Evolutionary conservation across 2,797 vertebrate species (phyloP).

Genomic region (Semotilus atromaculatus): DNA sequence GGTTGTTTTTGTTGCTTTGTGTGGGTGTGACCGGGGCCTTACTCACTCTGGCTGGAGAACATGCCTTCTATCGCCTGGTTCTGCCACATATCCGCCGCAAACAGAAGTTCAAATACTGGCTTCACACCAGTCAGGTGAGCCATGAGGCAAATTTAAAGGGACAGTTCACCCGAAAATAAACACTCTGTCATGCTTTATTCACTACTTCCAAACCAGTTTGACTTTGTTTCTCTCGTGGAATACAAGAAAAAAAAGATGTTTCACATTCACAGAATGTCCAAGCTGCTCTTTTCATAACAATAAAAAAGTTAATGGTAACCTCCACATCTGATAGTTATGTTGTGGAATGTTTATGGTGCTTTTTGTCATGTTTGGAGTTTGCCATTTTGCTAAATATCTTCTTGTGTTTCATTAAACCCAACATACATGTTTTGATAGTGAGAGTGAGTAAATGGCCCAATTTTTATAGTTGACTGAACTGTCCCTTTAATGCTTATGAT

Average conservation of each 20-base stretch:
- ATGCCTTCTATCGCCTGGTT: conserved; percentile 83
- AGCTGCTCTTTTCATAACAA: neutral
- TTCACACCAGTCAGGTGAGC: conserved; percentile 91
- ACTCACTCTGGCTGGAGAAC: conserved; percentile 86
- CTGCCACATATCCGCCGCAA: conserved; percentile 85
- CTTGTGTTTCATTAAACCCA: neutral
- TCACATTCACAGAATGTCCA: neutral
- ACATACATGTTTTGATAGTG: neutral
- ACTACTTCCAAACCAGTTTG: neutral
- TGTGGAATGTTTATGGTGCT: neutral
- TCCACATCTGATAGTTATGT: neutral
- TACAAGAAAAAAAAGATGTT: neutral
- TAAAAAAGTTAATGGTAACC: neutral
- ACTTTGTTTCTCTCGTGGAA: neutral
- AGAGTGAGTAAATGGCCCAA: neutral
- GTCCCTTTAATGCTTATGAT: neutral
- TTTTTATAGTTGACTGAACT: neutral
- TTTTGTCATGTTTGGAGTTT: neutral
- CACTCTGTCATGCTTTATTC: no score
- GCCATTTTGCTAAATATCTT: neutral
- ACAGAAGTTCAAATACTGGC: conserved; percentile 89
- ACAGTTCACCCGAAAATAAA: neutral
- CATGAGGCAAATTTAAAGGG: neutral
- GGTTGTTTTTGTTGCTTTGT: conserved; percentile 88
- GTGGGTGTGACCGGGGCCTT: conserved; percentile 86